Conservation (phyloP, 2,797 vertebrate species). For the Gallirallus australis region DNA sequence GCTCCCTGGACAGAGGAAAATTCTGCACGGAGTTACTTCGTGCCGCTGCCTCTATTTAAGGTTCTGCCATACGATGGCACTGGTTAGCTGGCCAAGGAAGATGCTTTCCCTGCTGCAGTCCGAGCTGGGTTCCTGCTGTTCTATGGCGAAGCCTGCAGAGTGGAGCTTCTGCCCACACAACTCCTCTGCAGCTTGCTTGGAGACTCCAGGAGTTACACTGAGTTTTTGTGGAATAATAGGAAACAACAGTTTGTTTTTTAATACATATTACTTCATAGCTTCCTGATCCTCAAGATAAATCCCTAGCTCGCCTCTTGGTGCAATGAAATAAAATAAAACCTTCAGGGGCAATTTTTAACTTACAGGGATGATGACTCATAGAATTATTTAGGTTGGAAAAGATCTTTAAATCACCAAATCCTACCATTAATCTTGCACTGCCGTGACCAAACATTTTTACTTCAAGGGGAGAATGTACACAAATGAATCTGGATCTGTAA, state of each 20-base stretch:
- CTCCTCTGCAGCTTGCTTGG: not conserved
- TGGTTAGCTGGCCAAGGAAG: conserved; percentile 51
- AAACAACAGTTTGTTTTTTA: not conserved
- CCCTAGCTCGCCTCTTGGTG: not conserved
- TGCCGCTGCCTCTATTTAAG: not conserved
- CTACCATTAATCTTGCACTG: too few species aligned
- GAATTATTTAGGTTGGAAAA: too few species aligned
- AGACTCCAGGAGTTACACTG: not conserved
- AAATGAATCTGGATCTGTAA: not conserved
- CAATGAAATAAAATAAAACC: not conserved
- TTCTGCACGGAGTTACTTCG: fast-evolving
- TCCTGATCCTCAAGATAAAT: not conserved
- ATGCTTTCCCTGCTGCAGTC: not conserved
- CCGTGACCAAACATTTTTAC: too few species aligned
- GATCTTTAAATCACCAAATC: too few species aligned
- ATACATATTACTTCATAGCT: not conserved
- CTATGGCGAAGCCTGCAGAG: not conserved
- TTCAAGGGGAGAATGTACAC: not conserved
- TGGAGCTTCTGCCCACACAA: not conserved
- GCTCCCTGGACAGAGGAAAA: not conserved
- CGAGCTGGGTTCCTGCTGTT: fast-evolving
- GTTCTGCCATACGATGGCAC: conserved; percentile 72
- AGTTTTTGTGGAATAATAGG: not conserved
- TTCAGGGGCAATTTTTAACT: not conserved
- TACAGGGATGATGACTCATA: not conserved